These are phyloP conservation scores for Cryptoprocta ferox DNA, from an alignment of 2,797 vertebrate genomes.

Conservation along the genomic window DNA sequence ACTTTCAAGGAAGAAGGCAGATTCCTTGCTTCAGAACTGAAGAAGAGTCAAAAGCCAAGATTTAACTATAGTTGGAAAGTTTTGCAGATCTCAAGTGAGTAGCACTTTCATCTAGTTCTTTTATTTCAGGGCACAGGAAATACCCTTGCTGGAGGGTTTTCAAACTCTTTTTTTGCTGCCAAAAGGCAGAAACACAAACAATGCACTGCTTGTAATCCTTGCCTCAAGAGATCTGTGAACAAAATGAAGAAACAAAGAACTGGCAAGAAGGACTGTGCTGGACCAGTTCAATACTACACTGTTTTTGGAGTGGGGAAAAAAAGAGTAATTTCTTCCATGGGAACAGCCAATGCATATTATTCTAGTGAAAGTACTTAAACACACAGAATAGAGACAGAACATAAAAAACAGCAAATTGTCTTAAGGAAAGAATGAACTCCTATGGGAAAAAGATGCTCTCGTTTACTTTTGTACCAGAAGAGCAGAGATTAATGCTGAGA, in stretches of 20 bases:
- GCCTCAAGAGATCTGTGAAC: slow-evolving; percentile 65
- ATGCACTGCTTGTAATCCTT: slow-evolving; percentile 51
- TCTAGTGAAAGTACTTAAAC: slow-evolving; percentile 20
- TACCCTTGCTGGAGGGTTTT: slow-evolving; percentile 15
- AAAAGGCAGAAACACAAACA: slow-evolving; percentile 72
- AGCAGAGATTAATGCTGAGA: neutral
- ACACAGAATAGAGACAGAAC: neutral
- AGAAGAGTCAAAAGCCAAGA: slow-evolving; percentile 47
- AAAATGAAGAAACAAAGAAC: slow-evolving; percentile 54
- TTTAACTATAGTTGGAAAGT: neutral
- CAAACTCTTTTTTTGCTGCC: slow-evolving; percentile 39
- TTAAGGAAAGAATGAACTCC: neutral
- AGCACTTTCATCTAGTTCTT: slow-evolving; percentile 54
- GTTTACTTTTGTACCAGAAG: neutral
- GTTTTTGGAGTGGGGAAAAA: neutral
- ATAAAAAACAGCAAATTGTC: neutral
- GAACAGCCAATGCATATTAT: slow-evolving; percentile 16
- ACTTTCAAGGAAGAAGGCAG: neutral
- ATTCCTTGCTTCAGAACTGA: neutral
- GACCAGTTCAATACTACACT: neutral
- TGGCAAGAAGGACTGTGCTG: neutral
- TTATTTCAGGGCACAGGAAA: slow-evolving; percentile 34
- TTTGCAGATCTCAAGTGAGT: slow-evolving; percentile 39
- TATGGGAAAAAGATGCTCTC: neutral
- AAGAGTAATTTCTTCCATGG: slow-evolving; percentile 58